phyloP scores from a whole-genome alignment of 2,888 invertebrate species.

The Hermaeophaga mercurialis region DNA sequence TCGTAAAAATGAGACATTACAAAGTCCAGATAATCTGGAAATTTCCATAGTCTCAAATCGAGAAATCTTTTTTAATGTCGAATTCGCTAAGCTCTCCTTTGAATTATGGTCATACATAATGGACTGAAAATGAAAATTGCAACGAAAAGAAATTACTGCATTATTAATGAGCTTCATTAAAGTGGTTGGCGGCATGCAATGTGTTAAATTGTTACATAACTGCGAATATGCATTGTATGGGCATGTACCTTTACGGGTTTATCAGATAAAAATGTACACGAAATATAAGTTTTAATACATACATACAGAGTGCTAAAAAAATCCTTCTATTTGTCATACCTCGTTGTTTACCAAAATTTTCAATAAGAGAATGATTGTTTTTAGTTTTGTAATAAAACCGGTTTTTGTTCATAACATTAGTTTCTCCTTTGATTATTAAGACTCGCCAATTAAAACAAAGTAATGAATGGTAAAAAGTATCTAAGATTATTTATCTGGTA shows the following conservation, averaged over 20 bases:
- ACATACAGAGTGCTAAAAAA: too few species aligned
- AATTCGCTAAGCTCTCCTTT: constrained; percentile 25
- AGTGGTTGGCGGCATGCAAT: constrained; percentile 38
- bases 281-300: too few species aligned
- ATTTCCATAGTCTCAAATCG: constrained; percentile 4
- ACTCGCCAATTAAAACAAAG: background rate
- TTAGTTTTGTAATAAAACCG: too few species aligned
- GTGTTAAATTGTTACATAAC: constrained; percentile 35
- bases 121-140: constrained; percentile 37
- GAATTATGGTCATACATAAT: constrained; percentile 37
- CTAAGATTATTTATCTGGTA: background rate
- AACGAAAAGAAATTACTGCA: constrained; percentile 41
- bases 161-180: constrained; percentile 39
- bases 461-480: background rate
- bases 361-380: too few species aligned
- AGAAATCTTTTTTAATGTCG: constrained; percentile 11
- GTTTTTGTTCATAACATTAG: too few species aligned
- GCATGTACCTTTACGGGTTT: too few species aligned
- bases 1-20: too few species aligned
- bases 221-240: constrained; percentile 32
- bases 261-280: too few species aligned
- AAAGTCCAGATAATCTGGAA: background rate
- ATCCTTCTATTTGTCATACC: too few species aligned
- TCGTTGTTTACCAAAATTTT: too few species aligned
- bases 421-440: too few species aligned